Conservation (phyloP, 2,113 vertebrate genomes). For the Laticauda colubrina region DNA sequence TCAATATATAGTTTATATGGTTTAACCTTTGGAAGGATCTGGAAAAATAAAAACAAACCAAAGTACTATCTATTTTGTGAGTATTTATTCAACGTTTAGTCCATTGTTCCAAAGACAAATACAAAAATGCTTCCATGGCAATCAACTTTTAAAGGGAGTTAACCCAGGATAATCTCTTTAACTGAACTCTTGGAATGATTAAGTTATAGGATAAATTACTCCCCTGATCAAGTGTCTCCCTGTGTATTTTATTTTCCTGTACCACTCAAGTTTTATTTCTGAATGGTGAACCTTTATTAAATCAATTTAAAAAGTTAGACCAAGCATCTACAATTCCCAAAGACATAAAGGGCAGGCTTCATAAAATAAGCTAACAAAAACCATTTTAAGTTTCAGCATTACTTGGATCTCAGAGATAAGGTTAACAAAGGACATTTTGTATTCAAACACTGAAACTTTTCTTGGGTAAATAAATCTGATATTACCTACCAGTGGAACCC, state of each 20-base stretch:
- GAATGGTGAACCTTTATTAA: constrained; percentile 12
- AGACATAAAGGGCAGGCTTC: fast-evolving
- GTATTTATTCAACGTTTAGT: not conserved
- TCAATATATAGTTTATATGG: not conserved
- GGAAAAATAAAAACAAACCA: not conserved
- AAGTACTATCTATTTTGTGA: not conserved
- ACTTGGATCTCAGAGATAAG: not conserved
- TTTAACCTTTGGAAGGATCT: not conserved
- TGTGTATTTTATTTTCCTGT: not conserved
- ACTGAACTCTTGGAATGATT: not conserved
- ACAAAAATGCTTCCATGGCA: not conserved
- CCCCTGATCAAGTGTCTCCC: constrained; percentile 14
- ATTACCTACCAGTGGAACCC: constrained; percentile 93
- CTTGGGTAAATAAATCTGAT: constrained; percentile 17
- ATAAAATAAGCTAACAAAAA: constrained; percentile 17
- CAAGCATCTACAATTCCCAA: not conserved
- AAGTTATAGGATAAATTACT: constrained; percentile 21
- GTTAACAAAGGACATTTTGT: constrained; percentile 5
- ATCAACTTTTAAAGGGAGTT: not conserved
- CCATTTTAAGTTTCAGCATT: constrained; percentile 10
- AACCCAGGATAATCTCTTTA: not conserved
- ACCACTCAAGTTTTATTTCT: not conserved
- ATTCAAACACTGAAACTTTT: constrained; percentile 4
- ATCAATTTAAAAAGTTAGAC: constrained; percentile 12
- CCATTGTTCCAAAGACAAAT: not conserved